Conservation (phyloP, 2,113 vertebrate species). For the Holacanthus passer region DNA sequence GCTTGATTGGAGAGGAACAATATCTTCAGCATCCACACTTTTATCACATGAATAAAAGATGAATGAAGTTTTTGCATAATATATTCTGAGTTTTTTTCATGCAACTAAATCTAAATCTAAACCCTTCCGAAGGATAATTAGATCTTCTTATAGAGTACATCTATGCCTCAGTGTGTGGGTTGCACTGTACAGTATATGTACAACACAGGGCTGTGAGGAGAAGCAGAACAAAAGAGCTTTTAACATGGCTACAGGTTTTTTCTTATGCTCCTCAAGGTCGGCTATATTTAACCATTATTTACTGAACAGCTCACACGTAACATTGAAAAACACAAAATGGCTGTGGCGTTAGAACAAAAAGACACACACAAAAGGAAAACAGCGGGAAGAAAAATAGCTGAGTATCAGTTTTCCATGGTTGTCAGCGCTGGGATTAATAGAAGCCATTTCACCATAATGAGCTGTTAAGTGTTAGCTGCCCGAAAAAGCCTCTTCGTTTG, state of each 20-base stretch:
- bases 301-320: slow-evolving; percentile 41
- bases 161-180: neutral
- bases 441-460: slow-evolving; percentile 81
- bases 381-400: slow-evolving; percentile 50
- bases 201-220: neutral
- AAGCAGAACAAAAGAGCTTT: neutral
- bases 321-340: slow-evolving; percentile 39
- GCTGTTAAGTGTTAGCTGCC: slow-evolving; percentile 77
- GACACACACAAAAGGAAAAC: slow-evolving; percentile 36
- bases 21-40: slow-evolving; percentile 1
- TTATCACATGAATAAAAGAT: slow-evolving; percentile 29
- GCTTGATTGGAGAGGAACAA: slow-evolving; percentile 12
- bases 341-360: slow-evolving; percentile 34
- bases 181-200: slow-evolving; percentile 4
- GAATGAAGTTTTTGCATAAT: slow-evolving; percentile 27
- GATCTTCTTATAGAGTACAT: slow-evolving; percentile 2
- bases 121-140: neutral
- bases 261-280: slow-evolving; percentile 49
- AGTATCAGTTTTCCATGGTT: slow-evolving; percentile 74
- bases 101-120: neutral
- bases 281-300: slow-evolving; percentile 40
- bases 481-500: slow-evolving; percentile 75
- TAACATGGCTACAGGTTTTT: slow-evolving; percentile 28
- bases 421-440: slow-evolving; percentile 80
- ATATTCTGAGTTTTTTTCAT: slow-evolving; percentile 9